Base-by-base conservation (phyloP, 1,140 invertebrate species). In the Leguminivora glycinivorella region DNA sequence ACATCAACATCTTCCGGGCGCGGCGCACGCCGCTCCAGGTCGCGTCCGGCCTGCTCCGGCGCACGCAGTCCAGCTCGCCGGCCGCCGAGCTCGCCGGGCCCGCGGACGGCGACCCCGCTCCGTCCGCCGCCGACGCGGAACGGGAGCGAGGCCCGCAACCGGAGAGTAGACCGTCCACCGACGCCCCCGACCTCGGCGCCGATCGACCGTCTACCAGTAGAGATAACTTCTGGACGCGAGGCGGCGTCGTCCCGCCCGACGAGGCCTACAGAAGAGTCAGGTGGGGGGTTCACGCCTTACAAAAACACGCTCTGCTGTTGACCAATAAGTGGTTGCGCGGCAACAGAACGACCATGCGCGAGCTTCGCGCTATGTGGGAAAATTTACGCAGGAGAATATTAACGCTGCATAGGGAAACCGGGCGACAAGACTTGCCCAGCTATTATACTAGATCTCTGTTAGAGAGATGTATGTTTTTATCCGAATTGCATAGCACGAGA, bases 281-380 rank as follows among this genome's bases (percentile, higher is more conserved):
- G 52, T 79, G 74, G 2, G 88, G 90, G 14, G 86, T 92, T 1
- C 78, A 75, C 43, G 83, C 84, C 5, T 82, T 92, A 66, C 83
- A 90, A 70, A 84, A 83, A 40, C 91, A 92, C 69, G 87, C 87
- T 5, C 70, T 82, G 24, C 80, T 83, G 52, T 72, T 92, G 14
- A 87, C 86, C 0, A 82, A 85, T 70, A 80, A 90, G 71, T 92
- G 90, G 86, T 69, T 90, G 4, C 84, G 85, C 5, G 89, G 85
- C 0, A 86, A 77, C 40, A 81, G 85, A 0, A 82, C 81, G 12
- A 93, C 94, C 43, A 83, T 95, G 70, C 93, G 93, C 72, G 92
- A 94, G 75, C 92, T 95, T 26, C 92, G 94, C 6, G 89, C 87
- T 70, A 94, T 95, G 92, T 94, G 95, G 90, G 93, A 94, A 69